A percentile compares a stretch with the other conserved stretches of the same genome.
phyloP scores from a whole-genome alignment of 2,888 invertebrate genomes.

The Ornithoptera priamus region DNA sequence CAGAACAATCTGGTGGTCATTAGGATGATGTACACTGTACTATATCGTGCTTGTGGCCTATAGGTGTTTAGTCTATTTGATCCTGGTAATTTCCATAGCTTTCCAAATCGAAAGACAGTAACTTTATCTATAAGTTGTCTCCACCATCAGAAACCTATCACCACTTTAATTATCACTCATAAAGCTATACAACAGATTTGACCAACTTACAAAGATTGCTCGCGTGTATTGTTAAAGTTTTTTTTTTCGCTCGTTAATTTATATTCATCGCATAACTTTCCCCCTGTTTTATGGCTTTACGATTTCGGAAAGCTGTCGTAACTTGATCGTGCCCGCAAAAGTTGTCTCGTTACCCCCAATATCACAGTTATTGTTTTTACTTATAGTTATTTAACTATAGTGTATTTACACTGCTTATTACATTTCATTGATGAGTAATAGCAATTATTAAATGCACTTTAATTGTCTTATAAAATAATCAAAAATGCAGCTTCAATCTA shows the following conservation, averaged over 20 bases:
- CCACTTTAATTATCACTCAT: too few relatives aligned
- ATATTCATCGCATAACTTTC: slow-evolving; percentile 24
- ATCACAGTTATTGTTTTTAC: neutral
- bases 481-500: neutral
- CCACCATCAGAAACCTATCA: too few relatives aligned
- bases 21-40: too few relatives aligned
- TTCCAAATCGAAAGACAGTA: too few relatives aligned
- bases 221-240: slow-evolving; percentile 18
- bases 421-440: neutral
- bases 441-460: neutral
- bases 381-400: too few relatives aligned
- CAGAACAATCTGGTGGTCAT: too few relatives aligned
- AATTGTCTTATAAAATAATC: neutral
- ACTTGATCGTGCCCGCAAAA: slow-evolving; percentile 13
- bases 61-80: too few relatives aligned
- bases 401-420: neutral
- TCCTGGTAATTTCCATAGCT: too few relatives aligned
- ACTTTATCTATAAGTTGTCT: too few relatives aligned
- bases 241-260: slow-evolving; percentile 24
- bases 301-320: slow-evolving; percentile 18
- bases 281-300: slow-evolving; percentile 18
- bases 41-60: too few relatives aligned
- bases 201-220: slow-evolving; percentile 14
- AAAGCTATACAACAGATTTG: neutral
- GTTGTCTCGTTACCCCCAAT: slow-evolving; percentile 11